Base-by-base conservation (phyloP, 2,888 invertebrate species). In the Deilephila porcellus region DNA sequence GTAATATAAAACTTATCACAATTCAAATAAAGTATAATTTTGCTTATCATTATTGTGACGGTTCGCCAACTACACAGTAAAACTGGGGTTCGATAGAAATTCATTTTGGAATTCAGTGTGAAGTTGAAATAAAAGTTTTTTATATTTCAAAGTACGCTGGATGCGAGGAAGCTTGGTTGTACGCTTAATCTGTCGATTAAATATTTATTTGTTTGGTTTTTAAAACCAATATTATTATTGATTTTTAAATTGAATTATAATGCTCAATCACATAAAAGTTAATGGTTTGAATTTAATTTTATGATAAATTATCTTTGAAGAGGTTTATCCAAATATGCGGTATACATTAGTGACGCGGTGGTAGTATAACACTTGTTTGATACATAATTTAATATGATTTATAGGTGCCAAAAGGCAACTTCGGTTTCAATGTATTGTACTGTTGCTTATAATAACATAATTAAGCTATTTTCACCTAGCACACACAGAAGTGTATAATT, bases 71-170 rank as follows among this genome's bases (percentile, higher is more conserved):
- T 59, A 32, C 59, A 8, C 45, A 72, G 14, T 74, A 37, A 78
- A 81, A 83, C 76, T 84, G 85, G 89, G 88, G 87, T 83, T 83
- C 85, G 87, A 86, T 89, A 86, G 88, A 92, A 89, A 90, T 91
- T 91, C 88, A 88, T 90, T 89, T 89, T 88, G 89, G 90, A 91
- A 93, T 91, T 90, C 89, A 85, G 92, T 93, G 92, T 93, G 92
- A 94, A 93, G 93, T 93, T 92, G 88, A 90, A 90, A 88, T 90
- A 88, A 91, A 90, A 88, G 83, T 87, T 88, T 90, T 88, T 91
- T 67, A 67, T 67, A 85, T 86, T 87, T 83, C 76, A 82, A 86
- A 83, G 82, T 81, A 79, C 74, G 83, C 81, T 81, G 80, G 81
- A 78, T 84, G 83, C 82, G 82, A 88, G 83, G 82, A 83, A 85